Base-by-base conservation (phyloP, 2,113 vertebrate species). In the Caranx melampygus region DNA sequence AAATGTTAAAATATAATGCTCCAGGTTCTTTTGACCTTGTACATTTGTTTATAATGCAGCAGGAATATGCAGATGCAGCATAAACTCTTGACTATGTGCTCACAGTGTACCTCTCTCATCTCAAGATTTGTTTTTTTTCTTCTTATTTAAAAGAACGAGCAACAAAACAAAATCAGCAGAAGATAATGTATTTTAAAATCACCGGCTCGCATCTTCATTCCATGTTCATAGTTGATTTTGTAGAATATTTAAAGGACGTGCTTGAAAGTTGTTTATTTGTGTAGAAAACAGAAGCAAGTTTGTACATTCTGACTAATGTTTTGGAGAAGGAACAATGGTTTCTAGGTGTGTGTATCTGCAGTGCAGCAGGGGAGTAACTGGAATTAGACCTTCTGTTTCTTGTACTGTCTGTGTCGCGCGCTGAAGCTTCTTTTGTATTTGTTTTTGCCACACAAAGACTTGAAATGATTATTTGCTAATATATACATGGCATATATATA, bases 401-500 rank as follows among this genome's bases (percentile, higher is more conserved):
- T 67, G 72, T 78, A 61, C 80, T 75, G 75, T 88, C 54, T 72
- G 57, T 82, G 74, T 72, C 31, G 0, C n/a, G 26, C 79, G 78
- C 49, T 85, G 72, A 78, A 4, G 21, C 76, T 86, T 70, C 18
- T 72, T 78, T 60, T 69, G 11, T 67, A 47, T 82, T 87, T 80
- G 14, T 84, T 92, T 92, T 83, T 85, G 89, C 82, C 83, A 81
- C 90, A 91, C 63, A 76, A 92, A 92, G 81, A 93, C 92, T 94
- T 94, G 88, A 92, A 94, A 84, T 85, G 78, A 91, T 85, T 75
- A 62, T 83, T 84, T 92, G 88, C 82, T 92, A 92, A 94, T 92
- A 92, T 93, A 94, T 82, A 90, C 78, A 80, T 60, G 79, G 76
- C 75, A 86, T 89, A 80, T 84, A 78, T 72, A 83, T 87, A 79